Base-by-base conservation (phyloP, 2,888 invertebrate genomes). In the Cryptocheilus praepositus region DNA sequence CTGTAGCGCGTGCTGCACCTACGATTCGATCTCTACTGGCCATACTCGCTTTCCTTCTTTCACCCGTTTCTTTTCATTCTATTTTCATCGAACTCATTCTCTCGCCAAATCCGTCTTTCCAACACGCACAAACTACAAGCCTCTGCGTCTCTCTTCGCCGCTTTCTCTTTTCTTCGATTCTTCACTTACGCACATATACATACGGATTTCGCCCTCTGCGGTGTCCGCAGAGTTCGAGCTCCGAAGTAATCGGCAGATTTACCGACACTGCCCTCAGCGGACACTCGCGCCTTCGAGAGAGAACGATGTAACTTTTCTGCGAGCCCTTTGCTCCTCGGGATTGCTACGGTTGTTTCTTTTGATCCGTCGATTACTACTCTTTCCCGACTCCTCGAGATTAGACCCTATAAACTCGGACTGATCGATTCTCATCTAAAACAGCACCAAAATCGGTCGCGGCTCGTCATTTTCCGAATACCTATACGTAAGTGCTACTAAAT, bases 201-300 rank as follows among this genome's bases (percentile, higher is more conserved):
- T 21, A 22, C 21, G 21, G 5, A 18, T 21, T 21, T 52, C 5
- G 21, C 52, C 52, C 52, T 22, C 52, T 15, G 7, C 13, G 52
- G 52, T 21, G 22, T 21, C 22, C 52, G 15, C 21, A 15, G 19
- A 49, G 49, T 49, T n/a, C 13, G n/a, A 49, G 16, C 11, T n/a
- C 49, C 49, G 11, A 13, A 49, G 49, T 15, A 15, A 21, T 52
- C 22, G 67, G 61, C 64, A 72, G 73, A 74, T 74, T 74, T 74
- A 74, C 73, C 72, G 73, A 61, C 60, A 63, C 44, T 43, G 25
- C 69, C 73, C 72, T 61, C 69, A 66, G 64, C 72, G 73, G 72
- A 72, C 73, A 67, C 16, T 45, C 7, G 19, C 51, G 45, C 8
- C 15, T 45, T 4, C 3, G 16, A 18, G 49, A 49, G 18, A 22